These are phyloP conservation scores for Drosophila aldrichi DNA, from an alignment of 2,888 invertebrate genomes.

Conservation along the genomic window DNA sequence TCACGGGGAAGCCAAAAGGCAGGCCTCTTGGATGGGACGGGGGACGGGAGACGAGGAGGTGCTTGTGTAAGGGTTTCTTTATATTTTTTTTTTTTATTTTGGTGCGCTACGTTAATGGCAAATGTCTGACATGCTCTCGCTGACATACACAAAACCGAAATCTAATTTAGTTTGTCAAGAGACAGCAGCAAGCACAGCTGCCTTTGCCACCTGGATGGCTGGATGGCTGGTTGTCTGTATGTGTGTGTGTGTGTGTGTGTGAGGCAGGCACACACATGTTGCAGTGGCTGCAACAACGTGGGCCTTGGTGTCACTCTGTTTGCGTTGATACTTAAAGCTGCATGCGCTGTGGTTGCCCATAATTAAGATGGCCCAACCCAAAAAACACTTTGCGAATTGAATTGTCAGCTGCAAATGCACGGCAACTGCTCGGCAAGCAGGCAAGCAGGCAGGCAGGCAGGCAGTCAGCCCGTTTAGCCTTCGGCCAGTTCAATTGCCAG, in stretches of 20 bases:
- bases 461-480: conserved; percentile 20
- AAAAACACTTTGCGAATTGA: conserved; percentile 10
- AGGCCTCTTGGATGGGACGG: not conserved
- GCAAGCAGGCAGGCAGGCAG: not conserved
- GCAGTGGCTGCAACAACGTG: conserved; percentile 14
- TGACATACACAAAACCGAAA: conserved; percentile 69
- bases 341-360: conserved; percentile 43
- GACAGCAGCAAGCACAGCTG: conserved; percentile 30
- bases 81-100: not conserved
- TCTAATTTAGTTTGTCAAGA: conserved; percentile 74
- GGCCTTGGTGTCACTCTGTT: conserved; percentile 35
- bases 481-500: conserved; percentile 37
- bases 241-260: not conserved
- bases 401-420: conserved; percentile 24
- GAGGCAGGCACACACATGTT: not conserved
- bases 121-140: conserved; percentile 39
- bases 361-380: conserved; percentile 58
- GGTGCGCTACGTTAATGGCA: conserved; percentile 17
- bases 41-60: not conserved
- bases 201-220: conserved; percentile 7
- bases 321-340: conserved; percentile 58
- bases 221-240: not conserved
- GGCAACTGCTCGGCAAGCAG: conserved; percentile 5
- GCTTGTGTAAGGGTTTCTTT: conserved; percentile 33
- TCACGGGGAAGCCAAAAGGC: not conserved